A percentile compares a stretch with the other conserved stretches of the same genome.
These are phyloP conservation scores for Dendropsophus ebraccatus DNA, from an alignment of 2,113 vertebrate genomes.

Conservation along the genomic window DNA sequence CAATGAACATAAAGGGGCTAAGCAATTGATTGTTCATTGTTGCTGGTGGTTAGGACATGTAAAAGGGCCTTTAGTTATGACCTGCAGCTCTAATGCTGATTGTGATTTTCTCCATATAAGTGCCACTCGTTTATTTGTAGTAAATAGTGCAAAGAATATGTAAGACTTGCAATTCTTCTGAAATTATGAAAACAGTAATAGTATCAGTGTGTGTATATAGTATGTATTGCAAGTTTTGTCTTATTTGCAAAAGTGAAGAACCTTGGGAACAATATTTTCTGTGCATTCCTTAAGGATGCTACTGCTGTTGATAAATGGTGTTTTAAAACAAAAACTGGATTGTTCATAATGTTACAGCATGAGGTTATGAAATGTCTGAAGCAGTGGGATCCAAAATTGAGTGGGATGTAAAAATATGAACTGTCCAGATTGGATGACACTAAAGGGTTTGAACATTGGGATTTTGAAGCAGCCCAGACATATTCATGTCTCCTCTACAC, in stretches of 20 bases:
- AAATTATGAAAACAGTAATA: no score
- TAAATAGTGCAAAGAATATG: no score
- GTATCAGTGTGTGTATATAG: background rate
- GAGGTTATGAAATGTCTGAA: slow-evolving; percentile 44
- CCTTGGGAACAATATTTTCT: background rate
- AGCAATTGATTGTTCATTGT: no score
- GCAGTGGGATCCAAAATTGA: slow-evolving; percentile 41
- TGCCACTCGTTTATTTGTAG: no score
- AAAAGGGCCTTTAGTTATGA: no score
- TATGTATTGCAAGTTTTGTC: background rate
- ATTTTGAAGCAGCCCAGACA: background rate
- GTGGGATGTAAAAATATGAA: slow-evolving; percentile 49
- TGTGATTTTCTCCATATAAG: no score
- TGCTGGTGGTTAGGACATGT: no score
- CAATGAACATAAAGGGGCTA: no score
- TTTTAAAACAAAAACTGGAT: slow-evolving; percentile 40
- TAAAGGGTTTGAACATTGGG: background rate
- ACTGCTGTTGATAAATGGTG: slow-evolving; percentile 19
- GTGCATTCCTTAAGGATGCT: background rate
- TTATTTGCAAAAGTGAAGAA: background rate
- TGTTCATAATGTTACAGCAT: slow-evolving; percentile 44
- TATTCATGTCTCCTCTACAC: background rate
- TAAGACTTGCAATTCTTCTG: background rate
- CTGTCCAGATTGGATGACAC: slow-evolving; percentile 41
- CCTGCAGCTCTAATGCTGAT: no score